Evolutionary conservation across 2,797 vertebrate genomes (phyloP).

Genomic region (Pempheris klunzingeri): DNA sequence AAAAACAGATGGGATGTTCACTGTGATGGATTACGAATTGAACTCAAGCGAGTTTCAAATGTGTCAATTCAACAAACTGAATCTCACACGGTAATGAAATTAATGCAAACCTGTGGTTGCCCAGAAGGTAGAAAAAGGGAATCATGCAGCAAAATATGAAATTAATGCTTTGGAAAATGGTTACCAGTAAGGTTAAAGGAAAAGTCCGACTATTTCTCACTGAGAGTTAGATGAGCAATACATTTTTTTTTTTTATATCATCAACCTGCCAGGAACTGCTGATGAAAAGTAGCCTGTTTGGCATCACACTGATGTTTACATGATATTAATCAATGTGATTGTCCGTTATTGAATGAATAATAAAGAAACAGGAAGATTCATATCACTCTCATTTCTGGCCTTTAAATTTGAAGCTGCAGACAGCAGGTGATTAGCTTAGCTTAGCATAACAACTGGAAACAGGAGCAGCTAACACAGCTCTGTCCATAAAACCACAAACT

Average conservation of each 20-base stretch:
- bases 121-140: background rate
- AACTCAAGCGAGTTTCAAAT: background rate
- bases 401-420: background rate
- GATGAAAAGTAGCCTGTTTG: too few relatives aligned
- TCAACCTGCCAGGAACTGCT: too few relatives aligned
- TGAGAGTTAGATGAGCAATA: too few relatives aligned
- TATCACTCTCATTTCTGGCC: background rate
- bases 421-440: background rate
- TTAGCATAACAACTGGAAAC: background rate
- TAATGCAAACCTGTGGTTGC: background rate
- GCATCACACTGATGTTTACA: too few relatives aligned
- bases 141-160: slow-evolving; percentile 9
- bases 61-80: background rate
- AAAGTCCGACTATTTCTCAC: too few relatives aligned
- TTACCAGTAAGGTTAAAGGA: background rate
- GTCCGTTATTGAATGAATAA: too few relatives aligned
- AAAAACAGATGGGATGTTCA: slow-evolving; percentile 10
- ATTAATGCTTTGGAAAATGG: background rate
- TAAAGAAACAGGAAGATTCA: too few relatives aligned
- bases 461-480: background rate
- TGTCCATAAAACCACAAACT: background rate
- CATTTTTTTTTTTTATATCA: too few relatives aligned
- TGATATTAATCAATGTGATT: too few relatives aligned
- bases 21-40: slow-evolving; percentile 10
- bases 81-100: slow-evolving; percentile 8